Evolutionary conservation across 2,888 invertebrate genomes (phyloP).

Genomic region (Belgica antarctica): DNA sequence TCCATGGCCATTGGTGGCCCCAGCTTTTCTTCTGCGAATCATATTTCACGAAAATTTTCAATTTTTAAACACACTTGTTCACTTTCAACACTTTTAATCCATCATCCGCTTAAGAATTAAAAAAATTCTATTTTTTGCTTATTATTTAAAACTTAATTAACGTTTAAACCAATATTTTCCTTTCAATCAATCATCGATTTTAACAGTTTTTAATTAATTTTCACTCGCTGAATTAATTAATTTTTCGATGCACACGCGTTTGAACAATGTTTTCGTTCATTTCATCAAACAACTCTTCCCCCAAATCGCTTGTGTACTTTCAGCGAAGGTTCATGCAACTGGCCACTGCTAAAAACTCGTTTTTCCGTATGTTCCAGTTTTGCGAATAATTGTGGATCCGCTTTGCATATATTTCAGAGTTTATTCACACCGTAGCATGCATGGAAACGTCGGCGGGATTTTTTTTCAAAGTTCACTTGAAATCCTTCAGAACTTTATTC

Average conservation of each 20-base stretch:
- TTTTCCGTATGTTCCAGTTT: conserved; percentile 12
- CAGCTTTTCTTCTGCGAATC: conserved; percentile 12
- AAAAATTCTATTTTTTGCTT: no score
- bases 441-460: conserved; percentile 9
- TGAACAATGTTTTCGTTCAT: not conserved
- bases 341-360: conserved; percentile 24
- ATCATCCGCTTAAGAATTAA: no score
- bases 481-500: conserved; percentile 7
- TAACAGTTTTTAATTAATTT: not conserved
- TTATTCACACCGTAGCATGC: conserved; percentile 33
- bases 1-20: conserved; percentile 49
- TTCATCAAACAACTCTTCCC: not conserved
- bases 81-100: no score
- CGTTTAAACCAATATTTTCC: no score
- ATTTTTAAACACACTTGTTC: no score
- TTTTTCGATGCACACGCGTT: not conserved
- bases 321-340: not conserved
- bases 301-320: not conserved
- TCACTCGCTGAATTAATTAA: conserved; percentile 1
- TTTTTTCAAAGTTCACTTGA: conserved; percentile 20
- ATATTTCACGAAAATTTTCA: no score
- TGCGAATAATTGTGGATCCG: not conserved
- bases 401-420: conserved; percentile 40
- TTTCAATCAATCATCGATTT: not conserved
- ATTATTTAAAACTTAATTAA: no score